A percentile compares a stretch with the other conserved stretches of the same genome.
phyloP scores from a whole-genome alignment of 2,797 vertebrate species.

The Buceros bicornis region DNA sequence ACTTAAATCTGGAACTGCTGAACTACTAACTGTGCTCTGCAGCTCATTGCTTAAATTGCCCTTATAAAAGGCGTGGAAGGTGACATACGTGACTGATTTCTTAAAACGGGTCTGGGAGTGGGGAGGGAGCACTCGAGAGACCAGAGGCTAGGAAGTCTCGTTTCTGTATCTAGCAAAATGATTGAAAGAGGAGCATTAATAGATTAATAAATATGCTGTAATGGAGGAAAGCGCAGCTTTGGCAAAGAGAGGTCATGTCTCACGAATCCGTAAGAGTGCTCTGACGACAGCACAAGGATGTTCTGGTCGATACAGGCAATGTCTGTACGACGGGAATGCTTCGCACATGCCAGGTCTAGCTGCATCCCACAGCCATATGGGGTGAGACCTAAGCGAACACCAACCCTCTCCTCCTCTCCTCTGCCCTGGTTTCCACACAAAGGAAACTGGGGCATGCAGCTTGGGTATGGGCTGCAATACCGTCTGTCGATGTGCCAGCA shows the following conservation, averaged over 20 bases:
- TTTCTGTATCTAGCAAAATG: neutral
- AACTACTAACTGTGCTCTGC: slow-evolving; percentile 39
- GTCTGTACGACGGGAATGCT: neutral
- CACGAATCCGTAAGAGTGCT: neutral
- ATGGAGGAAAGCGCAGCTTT: neutral
- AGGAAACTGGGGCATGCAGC: slow-evolving; percentile 41
- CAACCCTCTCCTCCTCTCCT: slow-evolving; percentile 7
- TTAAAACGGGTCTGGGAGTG: neutral
- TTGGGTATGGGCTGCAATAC: neutral
- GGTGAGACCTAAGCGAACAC: slow-evolving; percentile 47
- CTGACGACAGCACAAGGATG: neutral
- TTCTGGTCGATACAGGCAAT: neutral
- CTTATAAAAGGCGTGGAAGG: slow-evolving; percentile 38
- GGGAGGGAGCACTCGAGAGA: neutral
- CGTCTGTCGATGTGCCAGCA: neutral
- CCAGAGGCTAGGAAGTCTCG: neutral
- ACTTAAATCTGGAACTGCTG: slow-evolving; percentile 29
- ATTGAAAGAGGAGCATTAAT: neutral
- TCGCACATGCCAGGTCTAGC: slow-evolving; percentile 53
- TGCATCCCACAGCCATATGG: slow-evolving; percentile 51
- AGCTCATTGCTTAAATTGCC: slow-evolving; percentile 57
- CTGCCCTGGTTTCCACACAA: slow-evolving; percentile 58
- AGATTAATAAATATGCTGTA: slow-evolving; percentile 2
- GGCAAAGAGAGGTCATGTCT: neutral
- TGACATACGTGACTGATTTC: slow-evolving; percentile 26